phyloP scores from a whole-genome alignment of 2,113 vertebrate species.

The Oxyura jamaicensis region DNA sequence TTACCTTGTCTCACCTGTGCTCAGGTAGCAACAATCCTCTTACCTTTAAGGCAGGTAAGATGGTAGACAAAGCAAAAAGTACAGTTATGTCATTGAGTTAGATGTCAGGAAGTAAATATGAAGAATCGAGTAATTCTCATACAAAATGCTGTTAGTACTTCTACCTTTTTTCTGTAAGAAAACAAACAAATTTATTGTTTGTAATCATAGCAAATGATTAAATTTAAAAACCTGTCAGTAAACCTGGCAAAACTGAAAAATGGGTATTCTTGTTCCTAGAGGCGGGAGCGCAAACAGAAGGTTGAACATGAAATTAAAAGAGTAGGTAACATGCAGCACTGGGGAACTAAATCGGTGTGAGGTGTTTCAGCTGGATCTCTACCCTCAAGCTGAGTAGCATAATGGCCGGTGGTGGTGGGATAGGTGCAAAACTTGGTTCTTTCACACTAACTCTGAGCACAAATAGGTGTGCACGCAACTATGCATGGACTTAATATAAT shows the following conservation, averaged over 20 bases:
- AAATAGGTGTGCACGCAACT: neutral
- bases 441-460: neutral
- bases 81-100: neutral
- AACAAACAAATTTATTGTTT: neutral
- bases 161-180: neutral
- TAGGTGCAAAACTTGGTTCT: neutral
- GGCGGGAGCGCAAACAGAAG: conserved; percentile 76
- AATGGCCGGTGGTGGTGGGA: neutral
- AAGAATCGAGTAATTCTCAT: neutral
- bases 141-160: neutral
- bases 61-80: neutral
- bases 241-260: neutral
- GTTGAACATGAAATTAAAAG: conserved; percentile 64
- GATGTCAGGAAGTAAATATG: neutral
- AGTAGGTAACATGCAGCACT: conserved; percentile 66
- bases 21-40: neutral
- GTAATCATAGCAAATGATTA: neutral
- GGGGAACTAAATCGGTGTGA: conserved; percentile 15
- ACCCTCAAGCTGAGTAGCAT: neutral
- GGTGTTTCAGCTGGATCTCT: neutral
- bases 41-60: neutral
- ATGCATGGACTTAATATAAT: neutral
- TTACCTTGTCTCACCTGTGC: neutral
- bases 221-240: neutral
- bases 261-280: conserved; percentile 71